Conservation (phyloP, 2,888 invertebrate genomes). For the Drosophila algonquin region DNA sequence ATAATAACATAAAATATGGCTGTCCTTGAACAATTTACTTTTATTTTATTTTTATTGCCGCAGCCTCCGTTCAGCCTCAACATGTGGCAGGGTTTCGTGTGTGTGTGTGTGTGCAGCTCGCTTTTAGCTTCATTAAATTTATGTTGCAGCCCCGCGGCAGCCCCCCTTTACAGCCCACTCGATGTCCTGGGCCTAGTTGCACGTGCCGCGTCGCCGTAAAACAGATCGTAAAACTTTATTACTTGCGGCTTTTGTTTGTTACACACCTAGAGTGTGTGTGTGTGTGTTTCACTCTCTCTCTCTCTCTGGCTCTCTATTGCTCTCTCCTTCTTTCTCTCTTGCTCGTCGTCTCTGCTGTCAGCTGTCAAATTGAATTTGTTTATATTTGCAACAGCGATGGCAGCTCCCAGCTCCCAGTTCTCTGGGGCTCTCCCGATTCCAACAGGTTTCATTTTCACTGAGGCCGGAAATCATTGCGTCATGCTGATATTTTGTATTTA, state of each 20-base stretch:
- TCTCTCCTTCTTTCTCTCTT: slow-evolving; percentile 29
- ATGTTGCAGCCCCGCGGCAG: slow-evolving; percentile 67
- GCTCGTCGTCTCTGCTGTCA: slow-evolving; percentile 70
- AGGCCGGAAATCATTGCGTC: slow-evolving; percentile 82
- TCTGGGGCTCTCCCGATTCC: slow-evolving; percentile 40
- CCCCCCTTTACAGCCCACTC: slow-evolving; percentile 13
- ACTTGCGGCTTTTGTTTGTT: slow-evolving; percentile 75
- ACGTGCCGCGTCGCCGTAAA: slow-evolving; percentile 82
- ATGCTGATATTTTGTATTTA: slow-evolving; percentile 83
- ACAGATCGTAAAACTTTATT: slow-evolving; percentile 84
- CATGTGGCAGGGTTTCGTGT: slow-evolving; percentile 34
- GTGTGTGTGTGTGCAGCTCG: slow-evolving; percentile 49
- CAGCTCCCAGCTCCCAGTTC: background rate
- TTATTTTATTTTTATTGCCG: slow-evolving; percentile 80
- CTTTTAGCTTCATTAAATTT: slow-evolving; percentile 79
- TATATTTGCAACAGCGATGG: slow-evolving; percentile 61
- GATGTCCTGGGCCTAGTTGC: slow-evolving; percentile 76
- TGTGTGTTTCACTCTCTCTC: slow-evolving; percentile 25
- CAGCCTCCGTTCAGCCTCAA: slow-evolving; percentile 55
- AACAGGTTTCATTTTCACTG: slow-evolving; percentile 78
- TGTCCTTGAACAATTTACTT: slow-evolving; percentile 81
- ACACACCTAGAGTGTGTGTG: slow-evolving; percentile 11
- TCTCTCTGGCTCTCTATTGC: slow-evolving; percentile 1
- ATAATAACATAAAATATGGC: slow-evolving; percentile 79
- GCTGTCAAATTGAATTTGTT: slow-evolving; percentile 83